Conservation (phyloP, 2,113 vertebrate species). For the Aplodontia rufa region DNA sequence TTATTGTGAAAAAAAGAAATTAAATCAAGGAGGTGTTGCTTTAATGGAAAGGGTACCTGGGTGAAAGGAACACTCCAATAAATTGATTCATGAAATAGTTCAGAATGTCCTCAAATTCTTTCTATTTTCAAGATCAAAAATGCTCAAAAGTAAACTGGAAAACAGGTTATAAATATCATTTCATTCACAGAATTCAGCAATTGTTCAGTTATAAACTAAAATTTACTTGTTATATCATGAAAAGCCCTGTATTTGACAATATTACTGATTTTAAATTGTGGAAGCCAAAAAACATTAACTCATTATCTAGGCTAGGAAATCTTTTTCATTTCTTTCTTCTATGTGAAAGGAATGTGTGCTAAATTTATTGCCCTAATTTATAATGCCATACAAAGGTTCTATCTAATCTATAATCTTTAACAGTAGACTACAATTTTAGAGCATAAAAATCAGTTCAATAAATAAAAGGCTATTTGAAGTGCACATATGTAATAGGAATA, state of each 20-base stretch:
- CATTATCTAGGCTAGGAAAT: background rate
- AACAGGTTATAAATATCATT: background rate
- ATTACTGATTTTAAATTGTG: background rate
- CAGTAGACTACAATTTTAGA: background rate
- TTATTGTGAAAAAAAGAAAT: background rate
- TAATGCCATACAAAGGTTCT: background rate
- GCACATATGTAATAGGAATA: background rate
- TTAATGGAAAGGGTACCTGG: background rate
- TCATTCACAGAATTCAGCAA: background rate
- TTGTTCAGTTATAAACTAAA: slow-evolving; percentile 32
- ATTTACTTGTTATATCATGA: background rate
- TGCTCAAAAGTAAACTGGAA: background rate
- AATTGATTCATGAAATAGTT: slow-evolving; percentile 6
- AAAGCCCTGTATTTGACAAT: background rate
- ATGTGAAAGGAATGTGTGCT: background rate
- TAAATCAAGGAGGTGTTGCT: background rate
- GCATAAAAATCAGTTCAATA: background rate
- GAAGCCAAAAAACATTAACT: background rate
- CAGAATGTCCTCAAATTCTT: background rate
- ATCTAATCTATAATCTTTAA: slow-evolving; percentile 2
- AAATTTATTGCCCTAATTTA: background rate
- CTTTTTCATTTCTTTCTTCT: background rate
- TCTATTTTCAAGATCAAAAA: background rate
- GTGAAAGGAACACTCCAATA: background rate
- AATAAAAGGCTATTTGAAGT: slow-evolving; percentile 16